Conservation (phyloP, 2,888 invertebrate species). For the Drosophila macrospina region DNA sequence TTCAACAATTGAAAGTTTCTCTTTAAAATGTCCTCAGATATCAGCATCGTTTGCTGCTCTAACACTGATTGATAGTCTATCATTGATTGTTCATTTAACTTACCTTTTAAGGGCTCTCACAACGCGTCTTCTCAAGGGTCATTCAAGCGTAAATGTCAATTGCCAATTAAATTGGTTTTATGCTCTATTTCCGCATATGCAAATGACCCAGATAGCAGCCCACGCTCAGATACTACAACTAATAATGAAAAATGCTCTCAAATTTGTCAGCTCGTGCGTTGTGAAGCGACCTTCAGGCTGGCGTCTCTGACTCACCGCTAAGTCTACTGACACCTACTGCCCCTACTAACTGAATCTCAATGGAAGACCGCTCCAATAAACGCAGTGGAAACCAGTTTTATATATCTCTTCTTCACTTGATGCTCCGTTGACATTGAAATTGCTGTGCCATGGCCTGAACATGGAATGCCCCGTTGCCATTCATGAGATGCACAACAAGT, state of each 20-base stretch:
- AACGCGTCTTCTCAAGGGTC: constrained; percentile 41
- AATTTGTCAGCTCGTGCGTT: constrained; percentile 71
- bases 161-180: constrained; percentile 40
- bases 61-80: background rate
- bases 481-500: constrained; percentile 64
- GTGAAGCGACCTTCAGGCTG: constrained; percentile 63
- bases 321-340: constrained; percentile 65
- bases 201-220: constrained; percentile 30
- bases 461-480: constrained; percentile 18
- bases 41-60: background rate
- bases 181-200: constrained; percentile 49
- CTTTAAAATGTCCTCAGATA: constrained; percentile 11
- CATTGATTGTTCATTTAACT: constrained; percentile 7
- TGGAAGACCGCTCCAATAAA: constrained; percentile 27
- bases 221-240: constrained; percentile 21
- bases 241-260: constrained; percentile 37
- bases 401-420: constrained; percentile 2
- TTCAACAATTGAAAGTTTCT: background rate
- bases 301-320: constrained; percentile 50
- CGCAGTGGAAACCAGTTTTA: constrained; percentile 60
- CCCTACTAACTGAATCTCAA: background rate
- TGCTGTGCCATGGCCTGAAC: constrained; percentile 39
- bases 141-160: constrained; percentile 43
- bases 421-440: constrained; percentile 57
- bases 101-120: constrained; percentile 24